phyloP scores from a whole-genome alignment of 2,888 invertebrate genomes.

The Cordylochernes scorpioides region DNA sequence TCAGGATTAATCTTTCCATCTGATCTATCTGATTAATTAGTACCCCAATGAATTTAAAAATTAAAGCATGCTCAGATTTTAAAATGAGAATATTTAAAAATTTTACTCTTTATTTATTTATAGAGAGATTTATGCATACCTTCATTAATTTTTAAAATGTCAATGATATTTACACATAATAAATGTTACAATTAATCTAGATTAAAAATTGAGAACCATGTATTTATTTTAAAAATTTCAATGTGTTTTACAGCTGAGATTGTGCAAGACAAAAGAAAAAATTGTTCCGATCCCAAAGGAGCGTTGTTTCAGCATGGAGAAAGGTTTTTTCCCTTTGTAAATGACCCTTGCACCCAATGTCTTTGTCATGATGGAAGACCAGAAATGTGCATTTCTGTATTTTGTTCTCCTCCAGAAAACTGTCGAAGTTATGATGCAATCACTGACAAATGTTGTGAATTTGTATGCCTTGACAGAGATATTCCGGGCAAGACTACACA shows the following conservation, averaged over 20 bases:
- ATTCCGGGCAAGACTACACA: slow-evolving; percentile 33
- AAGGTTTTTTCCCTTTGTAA: slow-evolving; percentile 18
- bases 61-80: no score
- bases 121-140: no score
- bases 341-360: slow-evolving; percentile 55
- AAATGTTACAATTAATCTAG: no score
- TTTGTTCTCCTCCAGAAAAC: slow-evolving; percentile 59
- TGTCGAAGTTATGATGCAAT: slow-evolving; percentile 17
- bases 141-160: neutral
- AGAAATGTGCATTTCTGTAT: slow-evolving; percentile 54
- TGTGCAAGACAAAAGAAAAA: no score
- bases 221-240: no score
- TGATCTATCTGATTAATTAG: no score
- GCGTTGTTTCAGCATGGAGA: slow-evolving; percentile 18
- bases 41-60: no score
- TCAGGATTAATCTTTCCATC: no score
- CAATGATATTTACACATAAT: neutral
- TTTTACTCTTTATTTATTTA: no score
- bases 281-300: slow-evolving; percentile 16
- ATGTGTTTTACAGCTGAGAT: slow-evolving; percentile 5
- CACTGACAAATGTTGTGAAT: slow-evolving; percentile 41
- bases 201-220: no score
- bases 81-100: no score
- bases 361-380: slow-evolving; percentile 61
- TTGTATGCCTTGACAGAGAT: slow-evolving; percentile 55